Base-by-base conservation (phyloP, 2,113 vertebrate genomes). In the Toxotes chatareus region DNA sequence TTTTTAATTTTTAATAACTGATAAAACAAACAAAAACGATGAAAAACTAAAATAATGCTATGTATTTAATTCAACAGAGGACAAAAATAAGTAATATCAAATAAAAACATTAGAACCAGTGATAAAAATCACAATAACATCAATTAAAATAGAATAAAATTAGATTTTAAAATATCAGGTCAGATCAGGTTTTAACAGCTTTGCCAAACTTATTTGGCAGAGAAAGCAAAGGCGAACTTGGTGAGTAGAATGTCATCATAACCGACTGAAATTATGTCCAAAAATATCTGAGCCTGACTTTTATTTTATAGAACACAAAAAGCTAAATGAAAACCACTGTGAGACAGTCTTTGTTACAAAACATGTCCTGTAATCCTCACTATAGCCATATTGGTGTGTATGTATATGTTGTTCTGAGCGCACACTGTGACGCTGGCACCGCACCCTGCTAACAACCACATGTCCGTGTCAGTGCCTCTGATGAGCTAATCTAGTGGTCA, bases 381-480 rank as follows among this genome's bases (percentile, higher is more conserved):
- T 42, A 14, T 62, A n/a, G 14, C 23, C 71, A 65, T 61, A 23
- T 14, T 76, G 42, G 13, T 63, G 36, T 64, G 36, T 73, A 19
- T 64, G 53, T 38, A 5, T 23, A 40, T 69, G 16, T 38, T 78
- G 56, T 11, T 57, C 53, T 79, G 56, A 61, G 78, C 62, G 8
- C 76, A 49, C 61, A 44, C 47, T 68, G 76, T 71, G 66, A 76
- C 13, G 66, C 65, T 69, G 72, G 38, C 69, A 31, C 71, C 19
- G 4, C 78, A 65, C 61, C 47, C 75, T 64, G 69, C 84, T 90
- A 90, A 90, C 79, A 11, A 68, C 70, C 86, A 83, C 86, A 79
- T 91, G 86, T 89, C 86, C 75, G 9, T 90, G 82, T 84, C 86
- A 86, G 88, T 27, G 86, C 85, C 85, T 77, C 77, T 71, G 87